Base-by-base conservation (phyloP, 1,140 invertebrate species). In the Cydia amplana region DNA sequence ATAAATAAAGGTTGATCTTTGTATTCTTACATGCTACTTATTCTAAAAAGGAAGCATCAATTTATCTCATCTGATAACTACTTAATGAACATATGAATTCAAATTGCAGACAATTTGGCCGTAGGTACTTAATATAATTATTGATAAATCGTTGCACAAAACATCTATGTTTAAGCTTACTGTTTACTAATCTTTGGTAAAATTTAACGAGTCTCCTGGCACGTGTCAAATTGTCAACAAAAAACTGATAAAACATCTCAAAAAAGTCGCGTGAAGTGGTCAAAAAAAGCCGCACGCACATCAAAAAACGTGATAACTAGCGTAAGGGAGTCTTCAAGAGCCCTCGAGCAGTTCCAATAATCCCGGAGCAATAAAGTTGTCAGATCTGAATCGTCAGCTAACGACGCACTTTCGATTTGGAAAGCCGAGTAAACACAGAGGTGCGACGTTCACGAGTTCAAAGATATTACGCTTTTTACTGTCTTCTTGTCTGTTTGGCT, bases 251-350 rank as follows among this genome's bases (percentile, higher is more conserved):
- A 40, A 36, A 40, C 32, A 70, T 78, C 80, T 77, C 79, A 81
- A 82, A 87, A 87, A 86, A 82, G 82, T 51, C 79, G 78, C 32
- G 70, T 77, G 49, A 79, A 83, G 80, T 81, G 84, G 80, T 40
- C 46, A 32, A 78, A 82, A 89, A 89, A 87, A 87, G 83, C 80
- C 83, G 78, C 83, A 82, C 80, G 81, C 83, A 87, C 85, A 88
- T 89, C 86, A 90, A 86, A 88, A 75, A 90, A 88, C 85, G 84
- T 87, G 86, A 88, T 91, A 91, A 91, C 90, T 91, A 90, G 88
- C 85, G 87, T 86, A 78, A 89, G 87, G 90, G 87, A 89, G 81
- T 82, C 85, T 85, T 72, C 79, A 84, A 91, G 88, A 75, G 84
- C 82, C 23, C 87, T 91, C 74, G 73, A 84, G 76, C 51, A 79